Conservation (phyloP, 2,888 invertebrate genomes). For the Malacosoma neustria region DNA sequence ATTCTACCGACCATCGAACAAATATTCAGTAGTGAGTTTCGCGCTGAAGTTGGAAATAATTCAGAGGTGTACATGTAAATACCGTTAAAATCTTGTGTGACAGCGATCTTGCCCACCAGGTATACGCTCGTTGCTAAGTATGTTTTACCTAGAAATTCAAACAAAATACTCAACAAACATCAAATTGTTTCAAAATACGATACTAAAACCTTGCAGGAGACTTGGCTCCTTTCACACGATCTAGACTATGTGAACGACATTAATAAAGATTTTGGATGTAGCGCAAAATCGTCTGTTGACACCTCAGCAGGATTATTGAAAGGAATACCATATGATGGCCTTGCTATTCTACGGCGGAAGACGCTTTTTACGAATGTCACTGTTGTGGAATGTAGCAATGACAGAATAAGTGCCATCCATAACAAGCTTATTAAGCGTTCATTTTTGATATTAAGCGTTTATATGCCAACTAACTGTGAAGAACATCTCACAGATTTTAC, state of each 20-base stretch:
- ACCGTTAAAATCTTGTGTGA: conserved; percentile 80
- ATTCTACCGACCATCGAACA: conserved; percentile 85
- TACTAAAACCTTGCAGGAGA: too few species aligned
- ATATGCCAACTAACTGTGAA: conserved; percentile 3
- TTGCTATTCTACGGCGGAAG: conserved; percentile 6
- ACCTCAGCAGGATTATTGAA: conserved; percentile 3
- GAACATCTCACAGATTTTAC: conserved; percentile 2
- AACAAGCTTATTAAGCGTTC: background rate
- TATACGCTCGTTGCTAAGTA: conserved; percentile 64
- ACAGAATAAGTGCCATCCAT: conserved; percentile 4
- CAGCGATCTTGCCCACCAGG: conserved; percentile 79
- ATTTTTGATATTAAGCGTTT: conserved; percentile 5
- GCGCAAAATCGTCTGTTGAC: conserved; percentile 2
- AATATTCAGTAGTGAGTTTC: conserved; percentile 79
- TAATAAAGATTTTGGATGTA: background rate
- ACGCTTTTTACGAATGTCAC: background rate
- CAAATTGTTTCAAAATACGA: too few species aligned
- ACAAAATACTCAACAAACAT: background rate
- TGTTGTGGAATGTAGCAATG: conserved; percentile 3
- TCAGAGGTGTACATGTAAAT: conserved; percentile 83
- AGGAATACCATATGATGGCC: conserved; percentile 4
- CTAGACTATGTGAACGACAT: background rate
- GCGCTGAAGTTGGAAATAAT: conserved; percentile 82
- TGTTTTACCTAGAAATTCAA: conserved; percentile 37
- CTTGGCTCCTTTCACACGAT: too few species aligned